These are phyloP conservation scores for Phaedon cochleariae DNA, from an alignment of 2,888 invertebrate genomes.

Conservation along the genomic window DNA sequence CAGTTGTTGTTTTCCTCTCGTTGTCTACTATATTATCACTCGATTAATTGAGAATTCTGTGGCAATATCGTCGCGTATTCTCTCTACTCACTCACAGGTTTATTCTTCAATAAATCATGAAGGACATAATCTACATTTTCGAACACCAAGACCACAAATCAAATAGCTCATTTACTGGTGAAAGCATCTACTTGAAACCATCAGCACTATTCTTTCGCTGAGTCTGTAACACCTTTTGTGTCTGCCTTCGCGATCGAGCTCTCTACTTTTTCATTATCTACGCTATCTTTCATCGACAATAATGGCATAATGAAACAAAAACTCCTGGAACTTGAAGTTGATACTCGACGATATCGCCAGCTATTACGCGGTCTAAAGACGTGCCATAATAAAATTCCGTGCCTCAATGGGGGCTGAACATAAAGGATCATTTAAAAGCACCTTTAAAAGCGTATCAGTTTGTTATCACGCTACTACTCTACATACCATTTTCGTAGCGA, in stretches of 20 bases:
- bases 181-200: not conserved
- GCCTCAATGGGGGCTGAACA: not conserved
- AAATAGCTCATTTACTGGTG: not conserved
- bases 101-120: not conserved
- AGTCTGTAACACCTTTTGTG: not conserved
- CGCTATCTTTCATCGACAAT: not conserved
- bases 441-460: not conserved
- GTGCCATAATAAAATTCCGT: not conserved
- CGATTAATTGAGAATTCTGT: too few species aligned
- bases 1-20: too few species aligned
- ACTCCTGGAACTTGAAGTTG: not conserved
- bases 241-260: not conserved
- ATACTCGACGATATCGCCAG: not conserved
- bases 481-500: not conserved
- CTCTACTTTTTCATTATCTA: not conserved
- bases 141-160: not conserved
- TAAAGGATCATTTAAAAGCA: slow-evolving; percentile 2
- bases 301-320: slow-evolving; percentile 1
- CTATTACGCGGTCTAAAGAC: not conserved
- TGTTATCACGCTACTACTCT: not conserved
- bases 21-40: too few species aligned
- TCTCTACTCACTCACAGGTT: not conserved
- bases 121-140: not conserved
- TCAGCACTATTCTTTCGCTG: not conserved
- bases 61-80: too few species aligned